Evolutionary conservation across 2,888 invertebrate genomes (phyloP).

Genomic region (Tribolium freemani): DNA sequence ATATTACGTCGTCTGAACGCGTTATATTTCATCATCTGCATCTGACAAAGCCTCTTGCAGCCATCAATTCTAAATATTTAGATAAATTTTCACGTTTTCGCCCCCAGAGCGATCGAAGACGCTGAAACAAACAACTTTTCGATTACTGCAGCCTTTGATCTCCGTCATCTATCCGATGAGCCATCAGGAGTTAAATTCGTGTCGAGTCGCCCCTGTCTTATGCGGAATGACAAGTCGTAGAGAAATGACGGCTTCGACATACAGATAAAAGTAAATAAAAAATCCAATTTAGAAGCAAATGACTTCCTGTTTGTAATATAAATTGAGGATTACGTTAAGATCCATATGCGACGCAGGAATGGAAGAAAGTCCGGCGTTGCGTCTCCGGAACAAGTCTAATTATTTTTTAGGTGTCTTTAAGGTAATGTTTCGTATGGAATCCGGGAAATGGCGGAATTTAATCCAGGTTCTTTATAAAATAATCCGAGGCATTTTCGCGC

Average conservation of each 20-base stretch:
- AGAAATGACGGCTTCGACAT: slow-evolving; percentile 45
- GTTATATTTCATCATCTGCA: slow-evolving; percentile 50
- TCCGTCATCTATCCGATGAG: slow-evolving; percentile 41
- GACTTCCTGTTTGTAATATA: slow-evolving; percentile 61
- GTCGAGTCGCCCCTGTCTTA: slow-evolving; percentile 36
- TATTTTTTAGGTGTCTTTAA: slow-evolving; percentile 36
- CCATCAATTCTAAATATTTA: slow-evolving; percentile 24
- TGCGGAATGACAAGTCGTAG: slow-evolving; percentile 42
- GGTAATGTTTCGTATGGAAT: slow-evolving; percentile 44
- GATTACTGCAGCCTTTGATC: slow-evolving; percentile 59
- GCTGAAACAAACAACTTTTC: slow-evolving; percentile 57
- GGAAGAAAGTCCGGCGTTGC: not conserved
- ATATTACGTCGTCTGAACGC: slow-evolving; percentile 59
- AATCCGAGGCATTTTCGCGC: slow-evolving; percentile 58
- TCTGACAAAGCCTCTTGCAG: slow-evolving; percentile 42
- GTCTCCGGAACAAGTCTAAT: slow-evolving; percentile 21
- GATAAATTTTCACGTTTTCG: slow-evolving; percentile 29
- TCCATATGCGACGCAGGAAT: slow-evolving; percentile 11
- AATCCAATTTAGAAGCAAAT: slow-evolving; percentile 62
- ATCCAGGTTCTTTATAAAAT: slow-evolving; percentile 58
- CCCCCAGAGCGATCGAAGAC: slow-evolving; percentile 27
- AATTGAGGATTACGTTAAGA: slow-evolving; percentile 49
- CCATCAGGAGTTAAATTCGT: slow-evolving; percentile 42
- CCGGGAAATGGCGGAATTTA: slow-evolving; percentile 51
- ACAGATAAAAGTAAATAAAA: slow-evolving; percentile 59